phyloP scores from a whole-genome alignment of 2,797 vertebrate genomes.

The Platyrinchus mystaceus region DNA sequence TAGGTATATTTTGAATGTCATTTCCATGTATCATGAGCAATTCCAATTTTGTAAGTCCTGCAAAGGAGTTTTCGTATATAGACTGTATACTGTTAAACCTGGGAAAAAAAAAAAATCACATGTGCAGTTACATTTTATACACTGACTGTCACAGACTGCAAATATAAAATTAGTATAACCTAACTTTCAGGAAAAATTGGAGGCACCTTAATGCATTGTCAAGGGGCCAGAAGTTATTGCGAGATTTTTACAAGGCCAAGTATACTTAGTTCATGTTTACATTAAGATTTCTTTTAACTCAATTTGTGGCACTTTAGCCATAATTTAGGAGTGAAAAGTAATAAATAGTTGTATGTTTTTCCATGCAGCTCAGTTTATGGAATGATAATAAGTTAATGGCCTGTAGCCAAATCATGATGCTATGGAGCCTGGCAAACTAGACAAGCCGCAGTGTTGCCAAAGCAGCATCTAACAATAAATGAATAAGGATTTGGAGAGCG shows the following conservation, averaged over 20 bases:
- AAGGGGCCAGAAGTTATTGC: slow-evolving; percentile 3
- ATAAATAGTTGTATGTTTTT: not conserved
- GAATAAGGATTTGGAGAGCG: slow-evolving; percentile 1
- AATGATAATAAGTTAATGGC: not conserved
- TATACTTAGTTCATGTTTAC: not conserved
- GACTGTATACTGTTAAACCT: slow-evolving; percentile 92
- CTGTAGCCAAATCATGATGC: not conserved
- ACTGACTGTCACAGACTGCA: not conserved
- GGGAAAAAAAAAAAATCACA: not conserved
- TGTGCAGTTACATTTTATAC: not conserved
- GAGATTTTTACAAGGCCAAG: not conserved
- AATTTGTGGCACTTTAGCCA: not conserved
- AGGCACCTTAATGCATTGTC: not conserved
- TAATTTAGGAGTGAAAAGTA: not conserved
- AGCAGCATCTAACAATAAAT: slow-evolving; percentile 39
- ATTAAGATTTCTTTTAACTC: not conserved
- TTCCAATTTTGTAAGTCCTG: slow-evolving; percentile 84
- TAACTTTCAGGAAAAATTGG: not conserved
- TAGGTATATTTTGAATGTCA: slow-evolving; percentile 83
- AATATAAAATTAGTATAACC: not conserved
- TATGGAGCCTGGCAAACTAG: not conserved
- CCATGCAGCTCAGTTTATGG: not conserved
- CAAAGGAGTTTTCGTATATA: slow-evolving; percentile 81
- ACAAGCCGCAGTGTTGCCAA: not conserved
- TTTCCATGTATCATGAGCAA: slow-evolving; percentile 95